These are phyloP conservation scores for Mormyrus lacerda DNA, from an alignment of 2,113 vertebrate species.

Conservation along the genomic window DNA sequence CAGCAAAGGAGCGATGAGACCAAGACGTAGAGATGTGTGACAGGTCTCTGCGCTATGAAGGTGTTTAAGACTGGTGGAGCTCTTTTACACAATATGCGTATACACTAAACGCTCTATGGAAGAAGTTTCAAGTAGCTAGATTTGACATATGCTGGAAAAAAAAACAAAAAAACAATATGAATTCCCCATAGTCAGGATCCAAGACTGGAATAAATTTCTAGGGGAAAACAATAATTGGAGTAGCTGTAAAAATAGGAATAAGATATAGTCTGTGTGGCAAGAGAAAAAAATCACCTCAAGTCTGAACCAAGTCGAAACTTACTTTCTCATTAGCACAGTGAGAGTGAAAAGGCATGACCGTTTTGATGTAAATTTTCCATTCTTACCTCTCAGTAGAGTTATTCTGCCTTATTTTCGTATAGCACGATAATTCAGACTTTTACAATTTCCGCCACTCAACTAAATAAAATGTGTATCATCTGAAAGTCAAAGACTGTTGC, in stretches of 20 bases:
- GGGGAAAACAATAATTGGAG: not conserved
- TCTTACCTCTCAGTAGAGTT: not conserved
- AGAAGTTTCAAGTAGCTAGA: not conserved
- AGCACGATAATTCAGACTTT: not conserved
- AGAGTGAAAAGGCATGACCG: not conserved
- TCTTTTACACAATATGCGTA: not conserved
- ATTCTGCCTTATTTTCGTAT: not conserved
- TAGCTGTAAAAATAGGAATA: not conserved
- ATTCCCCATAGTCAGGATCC: not conserved
- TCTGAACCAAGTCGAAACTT: not conserved
- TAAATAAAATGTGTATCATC: not conserved
- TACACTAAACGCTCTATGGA: not conserved
- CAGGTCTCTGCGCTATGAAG: not conserved
- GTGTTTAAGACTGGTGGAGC: not conserved
- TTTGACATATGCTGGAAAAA: not conserved
- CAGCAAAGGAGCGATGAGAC: slow-evolving; percentile 44
- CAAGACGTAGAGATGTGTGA: not conserved
- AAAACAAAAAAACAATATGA: not conserved
- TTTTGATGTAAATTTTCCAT: not conserved
- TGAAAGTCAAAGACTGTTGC: not conserved
- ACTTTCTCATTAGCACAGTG: not conserved
- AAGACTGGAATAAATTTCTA: not conserved
- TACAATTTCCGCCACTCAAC: not conserved
- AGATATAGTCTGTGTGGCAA: not conserved
- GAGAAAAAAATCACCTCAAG: not conserved